phyloP scores from a whole-genome alignment of 2,113 vertebrate species.

The Misgurnus mizolepis region DNA sequence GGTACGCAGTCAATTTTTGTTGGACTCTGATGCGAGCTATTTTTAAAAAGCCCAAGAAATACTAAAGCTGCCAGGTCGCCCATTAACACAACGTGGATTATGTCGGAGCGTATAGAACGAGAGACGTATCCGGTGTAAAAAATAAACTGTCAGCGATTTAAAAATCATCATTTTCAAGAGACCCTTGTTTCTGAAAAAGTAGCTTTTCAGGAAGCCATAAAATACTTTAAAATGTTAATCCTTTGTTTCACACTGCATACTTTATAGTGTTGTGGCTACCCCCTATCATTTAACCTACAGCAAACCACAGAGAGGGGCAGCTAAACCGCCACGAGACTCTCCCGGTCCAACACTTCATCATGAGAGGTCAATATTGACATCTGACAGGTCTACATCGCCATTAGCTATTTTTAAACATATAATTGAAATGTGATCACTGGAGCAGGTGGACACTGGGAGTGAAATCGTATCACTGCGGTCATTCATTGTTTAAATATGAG shows the following conservation, averaged over 20 bases:
- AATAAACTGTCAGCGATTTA: conserved; percentile 18
- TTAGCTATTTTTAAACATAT: conserved; percentile 24
- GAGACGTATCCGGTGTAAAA: conserved; percentile 21
- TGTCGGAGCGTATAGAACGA: conserved; percentile 21
- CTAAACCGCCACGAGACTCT: background rate
- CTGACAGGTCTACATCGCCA: conserved; percentile 28
- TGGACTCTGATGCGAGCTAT: conserved; percentile 5
- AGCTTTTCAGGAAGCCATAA: background rate
- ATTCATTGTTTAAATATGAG: background rate
- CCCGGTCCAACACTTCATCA: conserved; percentile 48
- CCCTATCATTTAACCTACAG: conserved; percentile 37
- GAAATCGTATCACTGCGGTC: background rate
- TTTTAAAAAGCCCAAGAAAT: conserved; percentile 12
- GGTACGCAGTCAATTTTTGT: conserved; percentile 9
- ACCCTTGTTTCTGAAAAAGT: background rate
- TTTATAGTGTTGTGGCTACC: conserved; percentile 24
- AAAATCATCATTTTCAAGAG: background rate
- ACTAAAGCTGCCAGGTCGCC: background rate
- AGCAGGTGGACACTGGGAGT: conserved; percentile 12
- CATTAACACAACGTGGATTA: background rate
- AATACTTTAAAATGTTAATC: background rate
- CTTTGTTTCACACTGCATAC: background rate
- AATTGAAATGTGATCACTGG: conserved; percentile 47
- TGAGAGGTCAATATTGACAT: conserved; percentile 44
- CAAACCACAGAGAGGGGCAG: conserved; percentile 40